phyloP scores from a whole-genome alignment of 2,888 invertebrate genomes.

The Reticulitermes lucifugus region DNA sequence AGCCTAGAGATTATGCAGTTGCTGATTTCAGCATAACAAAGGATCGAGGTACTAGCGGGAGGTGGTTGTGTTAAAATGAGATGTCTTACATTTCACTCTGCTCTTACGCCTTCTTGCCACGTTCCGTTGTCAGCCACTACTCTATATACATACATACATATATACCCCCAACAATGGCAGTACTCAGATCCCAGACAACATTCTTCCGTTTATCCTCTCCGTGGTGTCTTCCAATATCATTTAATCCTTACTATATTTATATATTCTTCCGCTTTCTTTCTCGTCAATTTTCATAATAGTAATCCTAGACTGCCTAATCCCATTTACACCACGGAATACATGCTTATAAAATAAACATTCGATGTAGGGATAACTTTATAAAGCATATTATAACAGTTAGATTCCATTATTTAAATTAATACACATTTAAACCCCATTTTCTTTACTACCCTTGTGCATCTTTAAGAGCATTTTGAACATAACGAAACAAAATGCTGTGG shows the following conservation, averaged over 20 bases:
- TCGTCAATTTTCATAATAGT: background rate
- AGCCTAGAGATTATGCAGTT: background rate
- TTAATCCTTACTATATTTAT: background rate
- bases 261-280: background rate
- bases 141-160: background rate
- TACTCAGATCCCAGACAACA: background rate
- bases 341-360: too few relatives aligned
- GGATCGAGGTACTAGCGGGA: background rate
- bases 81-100: background rate
- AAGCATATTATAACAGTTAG: too few relatives aligned
- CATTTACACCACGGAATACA: background rate
- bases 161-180: background rate
- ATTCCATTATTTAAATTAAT: too few relatives aligned
- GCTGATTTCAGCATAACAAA: background rate
- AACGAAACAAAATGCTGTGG: too few relatives aligned
- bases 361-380: too few relatives aligned
- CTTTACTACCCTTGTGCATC: too few relatives aligned
- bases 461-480: too few relatives aligned
- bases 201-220: background rate
- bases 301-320: background rate
- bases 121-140: background rate
- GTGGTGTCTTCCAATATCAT: conserved; percentile 7
- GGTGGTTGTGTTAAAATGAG: background rate
- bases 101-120: background rate
- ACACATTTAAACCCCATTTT: too few relatives aligned